Conservation (phyloP, 2,888 invertebrate genomes). For the Drosophila sordidula region DNA sequence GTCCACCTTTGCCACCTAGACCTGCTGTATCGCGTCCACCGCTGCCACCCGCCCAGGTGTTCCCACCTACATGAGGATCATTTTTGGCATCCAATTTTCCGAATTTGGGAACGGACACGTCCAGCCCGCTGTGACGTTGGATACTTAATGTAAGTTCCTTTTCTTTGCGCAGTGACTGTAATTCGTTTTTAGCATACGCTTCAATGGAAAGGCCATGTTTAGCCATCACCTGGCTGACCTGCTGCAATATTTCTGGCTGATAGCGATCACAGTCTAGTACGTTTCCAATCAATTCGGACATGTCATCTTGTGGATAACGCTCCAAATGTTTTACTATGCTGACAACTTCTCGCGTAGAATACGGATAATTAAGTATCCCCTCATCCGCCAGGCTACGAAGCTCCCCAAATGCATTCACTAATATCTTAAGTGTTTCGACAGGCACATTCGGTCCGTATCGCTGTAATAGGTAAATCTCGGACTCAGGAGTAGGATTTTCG, state of each 20-base stretch:
- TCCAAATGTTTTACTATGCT: constrained; percentile 98
- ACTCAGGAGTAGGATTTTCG: constrained; percentile 95
- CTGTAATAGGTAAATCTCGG: constrained; percentile 93
- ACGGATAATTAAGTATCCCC: constrained; percentile 97
- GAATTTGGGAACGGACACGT: constrained; percentile 91
- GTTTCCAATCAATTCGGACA: constrained; percentile 94
- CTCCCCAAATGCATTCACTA: constrained; percentile 95
- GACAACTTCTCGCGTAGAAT: constrained; percentile 98
- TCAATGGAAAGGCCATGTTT: constrained; percentile 94
- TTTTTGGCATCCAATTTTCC: constrained; percentile 96
- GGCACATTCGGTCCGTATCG: constrained; percentile 96
- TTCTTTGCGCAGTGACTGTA: constrained; percentile 82
- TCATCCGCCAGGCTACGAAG: constrained; percentile 95
- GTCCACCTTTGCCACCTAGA: constrained; percentile 97
- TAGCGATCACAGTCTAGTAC: constrained; percentile 99
- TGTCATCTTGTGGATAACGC: constrained; percentile 94
- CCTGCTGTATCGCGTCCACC: constrained; percentile 98
- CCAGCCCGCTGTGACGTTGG: constrained; percentile 89
- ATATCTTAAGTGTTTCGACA: constrained; percentile 88
- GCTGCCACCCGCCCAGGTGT: constrained; percentile 98
- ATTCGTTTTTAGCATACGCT: constrained; percentile 84
- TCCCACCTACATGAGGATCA: constrained; percentile 97
- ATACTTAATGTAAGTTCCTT: constrained; percentile 91
- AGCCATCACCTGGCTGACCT: constrained; percentile 92
- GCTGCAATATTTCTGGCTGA: constrained; percentile 93